Evolutionary conservation across 2,797 vertebrate species (phyloP).

Genomic region (Pogonophryne albipinna): DNA sequence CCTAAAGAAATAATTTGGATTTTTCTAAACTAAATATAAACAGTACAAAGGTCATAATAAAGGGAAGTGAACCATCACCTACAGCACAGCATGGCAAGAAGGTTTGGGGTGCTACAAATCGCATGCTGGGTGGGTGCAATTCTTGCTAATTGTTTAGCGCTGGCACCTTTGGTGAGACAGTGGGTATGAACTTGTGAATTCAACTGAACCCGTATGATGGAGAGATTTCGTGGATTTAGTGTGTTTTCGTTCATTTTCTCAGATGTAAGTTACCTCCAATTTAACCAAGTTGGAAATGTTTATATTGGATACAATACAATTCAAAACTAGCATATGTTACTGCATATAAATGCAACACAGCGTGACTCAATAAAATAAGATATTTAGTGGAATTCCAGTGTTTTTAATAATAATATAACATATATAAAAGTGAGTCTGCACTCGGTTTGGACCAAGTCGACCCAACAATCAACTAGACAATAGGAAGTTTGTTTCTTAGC

Average conservation of each 20-base stretch:
- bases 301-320: background rate
- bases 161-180: background rate
- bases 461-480: background rate
- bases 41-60: background rate
- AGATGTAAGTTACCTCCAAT: too few relatives aligned
- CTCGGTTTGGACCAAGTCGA: too few relatives aligned
- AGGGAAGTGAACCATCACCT: background rate
- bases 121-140: background rate
- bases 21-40: background rate
- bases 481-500: too few relatives aligned
- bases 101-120: background rate
- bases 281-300: background rate
- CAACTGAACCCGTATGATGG: background rate
- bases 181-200: background rate
- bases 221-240: too few relatives aligned
- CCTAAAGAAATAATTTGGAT: too few relatives aligned
- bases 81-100: background rate
- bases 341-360: too few relatives aligned
- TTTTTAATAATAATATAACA: background rate
- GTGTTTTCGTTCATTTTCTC: background rate
- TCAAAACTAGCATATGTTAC: too few relatives aligned
- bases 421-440: background rate
- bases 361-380: too few relatives aligned
- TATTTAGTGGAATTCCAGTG: background rate
- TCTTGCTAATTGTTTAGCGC: background rate